Evolutionary conservation across 2,888 invertebrate genomes (phyloP).

Genomic region (Phyllotreta cruciferae): DNA sequence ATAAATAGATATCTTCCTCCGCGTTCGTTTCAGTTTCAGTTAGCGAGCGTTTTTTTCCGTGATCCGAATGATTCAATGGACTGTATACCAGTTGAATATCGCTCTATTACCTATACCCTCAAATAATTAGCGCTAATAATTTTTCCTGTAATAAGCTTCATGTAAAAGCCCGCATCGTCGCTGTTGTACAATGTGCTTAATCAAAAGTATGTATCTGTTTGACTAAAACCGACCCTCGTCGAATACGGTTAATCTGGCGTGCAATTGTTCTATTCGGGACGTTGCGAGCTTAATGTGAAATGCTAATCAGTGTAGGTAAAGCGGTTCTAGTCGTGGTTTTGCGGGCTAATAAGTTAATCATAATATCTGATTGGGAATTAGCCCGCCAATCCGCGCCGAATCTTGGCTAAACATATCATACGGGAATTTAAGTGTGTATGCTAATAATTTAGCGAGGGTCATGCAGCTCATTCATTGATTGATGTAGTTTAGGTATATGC

Average conservation of each 20-base stretch:
- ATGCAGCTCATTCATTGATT: too few relatives aligned
- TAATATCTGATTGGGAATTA: slow-evolving; percentile 42
- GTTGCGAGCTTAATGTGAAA: slow-evolving; percentile 33
- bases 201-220: slow-evolving; percentile 15
- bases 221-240: slow-evolving; percentile 17
- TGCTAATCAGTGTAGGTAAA: slow-evolving; percentile 45
- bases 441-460: too few relatives aligned
- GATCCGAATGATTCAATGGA: too few relatives aligned
- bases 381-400: slow-evolving; percentile 20
- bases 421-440: neutral
- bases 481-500: too few relatives aligned
- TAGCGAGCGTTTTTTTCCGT: too few relatives aligned
- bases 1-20: too few relatives aligned
- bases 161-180: too few relatives aligned
- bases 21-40: too few relatives aligned
- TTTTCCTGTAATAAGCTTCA: too few relatives aligned
- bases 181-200: slow-evolving; percentile 6
- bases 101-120: too few relatives aligned
- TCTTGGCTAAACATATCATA: slow-evolving; percentile 14
- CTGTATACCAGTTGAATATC: too few relatives aligned
- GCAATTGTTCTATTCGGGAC: slow-evolving; percentile 44
- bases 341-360: slow-evolving; percentile 42
- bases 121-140: too few relatives aligned
- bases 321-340: slow-evolving; percentile 40
- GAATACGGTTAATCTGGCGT: slow-evolving; percentile 34